Evolutionary conservation across 2,888 invertebrate species (phyloP), one percentile per base, ranked within the genome.

Genomic region (Xestoiulus laeticollis): DNA sequence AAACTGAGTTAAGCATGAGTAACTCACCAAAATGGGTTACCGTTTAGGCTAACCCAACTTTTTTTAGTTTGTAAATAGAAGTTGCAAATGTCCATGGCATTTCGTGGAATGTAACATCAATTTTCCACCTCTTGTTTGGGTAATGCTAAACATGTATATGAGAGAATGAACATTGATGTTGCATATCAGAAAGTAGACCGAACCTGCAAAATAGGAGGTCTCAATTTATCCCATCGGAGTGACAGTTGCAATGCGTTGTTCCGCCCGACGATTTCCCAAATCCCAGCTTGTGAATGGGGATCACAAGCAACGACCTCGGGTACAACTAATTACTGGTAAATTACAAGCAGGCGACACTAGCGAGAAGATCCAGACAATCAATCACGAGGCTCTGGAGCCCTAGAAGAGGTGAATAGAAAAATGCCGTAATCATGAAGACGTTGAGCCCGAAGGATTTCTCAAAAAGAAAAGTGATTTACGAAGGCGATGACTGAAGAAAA

Each of bases 401-500:
- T 10, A 10, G 48, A 4, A 10, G 48, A 59, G 22, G 59, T 59
- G 59, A 59, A 59, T 59, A 59, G 59, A 59, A 59, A 59, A 59
- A 59, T 59, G 59, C 59, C 22, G 59, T 59, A 59, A 59, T 59
- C 59, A 59, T 59, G 59, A 22, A 59, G 59, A 59, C 59, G 59
- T 59, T 59, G 59, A 59, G 59, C 59, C 59, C 59, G 59, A 19
- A 59, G 59, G 59, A 59, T 59, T 59, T 59, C 22, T 22, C 6
- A 19, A 59, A 59, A 59, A 59, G 59, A 59, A 59, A 59, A 59
- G 59, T 59, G 59, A 59, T 59, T 59, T 59, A 59, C 59, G 59
- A 59, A 59, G 59, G 22, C 59, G 59, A 59, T 59, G 59, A 59
- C 59, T 59, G 59, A 59, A 59, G 59, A 59, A 59, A 59, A 59